Evolutionary conservation across 2,113 vertebrate genomes (phyloP), one percentile per base, ranked within the genome.

Genomic region (Rhipidura dahli): DNA sequence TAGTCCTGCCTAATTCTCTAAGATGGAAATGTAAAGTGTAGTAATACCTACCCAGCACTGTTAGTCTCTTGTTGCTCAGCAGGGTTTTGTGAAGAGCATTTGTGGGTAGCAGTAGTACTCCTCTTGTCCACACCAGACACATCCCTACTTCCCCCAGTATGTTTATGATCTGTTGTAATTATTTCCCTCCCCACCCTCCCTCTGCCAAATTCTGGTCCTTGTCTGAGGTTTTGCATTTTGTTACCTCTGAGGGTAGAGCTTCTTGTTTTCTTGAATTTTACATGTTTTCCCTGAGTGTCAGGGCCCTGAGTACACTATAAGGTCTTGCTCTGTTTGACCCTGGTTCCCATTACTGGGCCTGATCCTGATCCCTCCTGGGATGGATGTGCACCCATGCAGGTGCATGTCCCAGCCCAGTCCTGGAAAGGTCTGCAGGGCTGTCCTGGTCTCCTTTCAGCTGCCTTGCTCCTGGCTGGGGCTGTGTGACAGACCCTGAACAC

Each of bases 11-110:
- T 81, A 2, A 54, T 83, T 54, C 19, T 49, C 27, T 44, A 82
- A 84, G 40, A 24, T 51, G 37, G 53, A 71, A 81, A 63, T 33
- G 24, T 33, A 6, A 89, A 60, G 12, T 27, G 11, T 28, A 40
- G 21, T 21, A 47, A 76, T 45, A 57, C 4, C 0, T 0, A 22
- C 20, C 51, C 6, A 56, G 35, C 22, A 64, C 20, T 60, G 21
- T 35, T 82, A 27, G 44, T 42, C 12, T 83, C 31, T 28, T n/a
- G 14, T 40, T 61, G 15, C 21, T 44, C 45, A 59, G 47, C 16
- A 44, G 27, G 20, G 33, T 15, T 78, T 61, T 71, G 24, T 44
- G 31, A 56, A 82, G 11, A 60, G 5, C 16, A 24, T 72, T 89
- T 71, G 7, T 40, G 49, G 26, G 30, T 47, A 49, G n/a, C 53